Evolutionary conservation across 2,888 invertebrate genomes (phyloP), one percentile per base, ranked within the genome.

Genomic region (Tromatobia lineatoria): DNA sequence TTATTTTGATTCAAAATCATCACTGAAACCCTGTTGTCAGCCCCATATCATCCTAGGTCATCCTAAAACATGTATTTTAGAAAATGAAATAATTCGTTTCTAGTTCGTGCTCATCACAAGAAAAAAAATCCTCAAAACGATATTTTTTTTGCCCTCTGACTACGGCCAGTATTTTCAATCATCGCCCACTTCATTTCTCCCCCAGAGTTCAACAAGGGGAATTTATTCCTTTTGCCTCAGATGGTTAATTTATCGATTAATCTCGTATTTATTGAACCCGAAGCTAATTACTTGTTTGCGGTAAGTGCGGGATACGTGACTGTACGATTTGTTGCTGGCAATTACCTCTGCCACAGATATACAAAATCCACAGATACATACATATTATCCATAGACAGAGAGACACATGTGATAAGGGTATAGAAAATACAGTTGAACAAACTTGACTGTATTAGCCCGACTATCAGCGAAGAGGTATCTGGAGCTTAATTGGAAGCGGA

Each of bases 401-500:
- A 25, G 1, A 74, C 52, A 47, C 15, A 52, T 66, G 50, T 47
- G 34, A 34, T 45, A 18, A 13, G 15, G 18, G 18, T 38, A 42
- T 52, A 75, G 45, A 77, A 77, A 73, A 57, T 59, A 67, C 34
- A 57, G 25, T 4, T 8, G 7, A 20, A 52, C 20, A 61, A 11
- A 45, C 38, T 47, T 18, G 67, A 52, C 57, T 42, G 52, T 57
- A 79, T 79, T 79, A 57, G n/a, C 47, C 18, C 47, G 38, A 82
- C 88, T 86, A 69, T 82, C 87, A 83, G 76, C 87, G 78, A 84
- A 85, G 86, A 89, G 88, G 87, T 88, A 91, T 88, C 89, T 88
- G 88, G 50, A 57, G 86, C 88, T 90, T 90, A 91, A 91, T 91
- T 91, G 90, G 88, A 87, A 88, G 85, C 86, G 88, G 89, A 90